These are phyloP conservation scores for Athalia rosae DNA, from an alignment of 2,888 invertebrate species.

Conservation along the genomic window DNA sequence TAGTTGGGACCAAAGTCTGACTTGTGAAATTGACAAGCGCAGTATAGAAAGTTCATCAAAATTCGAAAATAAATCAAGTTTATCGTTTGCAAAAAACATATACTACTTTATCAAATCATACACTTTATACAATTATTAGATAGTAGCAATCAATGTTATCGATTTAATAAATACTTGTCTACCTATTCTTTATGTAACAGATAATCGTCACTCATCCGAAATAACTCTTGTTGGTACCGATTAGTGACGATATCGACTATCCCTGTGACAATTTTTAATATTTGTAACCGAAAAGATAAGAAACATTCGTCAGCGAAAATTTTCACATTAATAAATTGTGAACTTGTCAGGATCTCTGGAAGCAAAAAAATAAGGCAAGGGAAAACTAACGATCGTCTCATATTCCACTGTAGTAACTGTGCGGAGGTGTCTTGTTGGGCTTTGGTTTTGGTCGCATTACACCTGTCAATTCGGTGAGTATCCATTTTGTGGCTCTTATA, in stretches of 20 bases:
- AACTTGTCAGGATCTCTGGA: constrained; percentile 4
- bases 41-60: background rate
- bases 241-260: background rate
- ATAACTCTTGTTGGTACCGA: background rate
- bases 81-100: background rate
- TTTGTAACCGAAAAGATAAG: background rate
- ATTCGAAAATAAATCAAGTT: constrained; percentile 7
- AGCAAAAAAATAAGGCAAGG: background rate
- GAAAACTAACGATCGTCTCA: constrained; percentile 48
- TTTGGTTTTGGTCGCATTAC: constrained; percentile 76
- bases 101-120: constrained; percentile 25
- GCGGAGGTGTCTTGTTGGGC: constrained; percentile 58
- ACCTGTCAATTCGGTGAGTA: constrained; percentile 80
- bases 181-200: background rate
- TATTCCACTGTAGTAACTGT: constrained; percentile 60
- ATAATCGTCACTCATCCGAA: background rate
- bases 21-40: too few relatives aligned
- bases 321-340: constrained; percentile 14
- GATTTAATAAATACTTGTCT: constrained; percentile 15
- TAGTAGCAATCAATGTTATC: background rate
- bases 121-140: constrained; percentile 16
- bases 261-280: background rate
- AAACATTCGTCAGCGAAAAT: constrained; percentile 14
- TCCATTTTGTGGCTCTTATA: constrained; percentile 84
- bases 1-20: too few relatives aligned